Evolutionary conservation across 2,797 vertebrate species (phyloP), one percentile per base, ranked within the genome.

Genomic region (Crocodylus rhombifer): DNA sequence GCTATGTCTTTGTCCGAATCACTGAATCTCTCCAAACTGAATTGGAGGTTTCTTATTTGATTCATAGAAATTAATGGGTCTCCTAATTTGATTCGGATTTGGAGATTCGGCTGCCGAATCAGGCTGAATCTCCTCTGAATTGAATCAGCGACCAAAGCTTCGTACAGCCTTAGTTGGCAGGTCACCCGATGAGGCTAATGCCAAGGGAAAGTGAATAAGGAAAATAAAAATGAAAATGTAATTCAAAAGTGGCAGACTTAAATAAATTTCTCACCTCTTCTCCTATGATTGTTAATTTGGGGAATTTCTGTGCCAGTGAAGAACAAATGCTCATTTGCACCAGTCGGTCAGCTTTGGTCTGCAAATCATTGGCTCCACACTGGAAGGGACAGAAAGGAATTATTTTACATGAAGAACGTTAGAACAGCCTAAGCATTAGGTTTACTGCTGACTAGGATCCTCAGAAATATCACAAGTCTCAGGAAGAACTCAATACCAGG

Each of bases 321-420:
- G 99, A 98, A 88, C 99, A 99, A 78, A 99, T 99, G 96, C 99
- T 99, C 97, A 98, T 98, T 96, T 99, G 99, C 30, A 98, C 99
- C 77, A 99, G 92, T 64, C 99, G 98, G 96, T 99, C 99, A 7
- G 99, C 99, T 95, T 99, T 98, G 12, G 99, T 99, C 98, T 99
- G 99, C 93, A 99, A 97, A 97, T 99, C 99, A 89, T 98, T 98
- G 36, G 98, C 98, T 57, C 99, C 99, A 0, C 98, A 98, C 99
- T 99, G 78, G 62, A 95, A 92, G 36, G 14, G 56, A 80, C 13
- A 20, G 71, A 84, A 2, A 86, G 25, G 33, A 74, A 84, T n/a
- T 65, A 57, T 21, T 17, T 13, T 61, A 42, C 62, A 65, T 56
- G 14, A 84, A 18, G 55, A 67, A 5, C 15, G 86, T 36, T 30